A percentile compares a stretch with the other conserved stretches of the same genome.
phyloP scores from a whole-genome alignment of 2,888 invertebrate genomes.

The Heteromurus nitidus region DNA sequence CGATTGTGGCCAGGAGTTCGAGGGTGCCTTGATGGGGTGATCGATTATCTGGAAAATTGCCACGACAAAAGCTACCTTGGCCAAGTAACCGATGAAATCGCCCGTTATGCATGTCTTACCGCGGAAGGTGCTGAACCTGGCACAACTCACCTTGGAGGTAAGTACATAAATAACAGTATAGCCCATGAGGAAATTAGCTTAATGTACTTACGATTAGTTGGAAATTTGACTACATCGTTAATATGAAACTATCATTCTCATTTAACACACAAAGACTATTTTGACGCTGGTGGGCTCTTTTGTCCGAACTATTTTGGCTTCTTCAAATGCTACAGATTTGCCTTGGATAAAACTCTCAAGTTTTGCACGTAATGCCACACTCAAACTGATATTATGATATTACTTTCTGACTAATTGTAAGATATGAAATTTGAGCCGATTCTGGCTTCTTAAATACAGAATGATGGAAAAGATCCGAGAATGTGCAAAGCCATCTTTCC shows the following conservation, averaged over 20 bases:
- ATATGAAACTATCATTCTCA: no score
- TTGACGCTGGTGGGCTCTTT: no score
- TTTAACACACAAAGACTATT: no score
- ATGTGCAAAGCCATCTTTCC: slow-evolving; percentile 1
- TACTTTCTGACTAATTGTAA: not conserved
- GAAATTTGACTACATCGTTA: no score
- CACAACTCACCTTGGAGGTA: not conserved
- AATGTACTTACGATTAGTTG: no score
- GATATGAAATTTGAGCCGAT: not conserved
- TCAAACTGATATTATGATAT: not conserved
- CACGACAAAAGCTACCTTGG: slow-evolving; percentile 8
- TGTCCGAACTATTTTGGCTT: no score
- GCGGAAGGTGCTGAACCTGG: not conserved
- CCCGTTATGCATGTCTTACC: not conserved
- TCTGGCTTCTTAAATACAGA: not conserved
- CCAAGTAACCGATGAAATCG: slow-evolving; percentile 8
- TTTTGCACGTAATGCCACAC: not conserved
- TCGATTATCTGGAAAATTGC: slow-evolving; percentile 4
- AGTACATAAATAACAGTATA: not conserved
- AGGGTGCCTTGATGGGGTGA: not conserved
- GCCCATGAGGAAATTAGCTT: not conserved
- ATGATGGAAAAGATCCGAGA: not conserved
- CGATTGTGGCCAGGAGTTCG: not conserved
- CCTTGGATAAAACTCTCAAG: no score
- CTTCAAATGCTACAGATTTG: no score